Conservation (phyloP, 2,797 vertebrate species). For the Novumbra hubbsi region DNA sequence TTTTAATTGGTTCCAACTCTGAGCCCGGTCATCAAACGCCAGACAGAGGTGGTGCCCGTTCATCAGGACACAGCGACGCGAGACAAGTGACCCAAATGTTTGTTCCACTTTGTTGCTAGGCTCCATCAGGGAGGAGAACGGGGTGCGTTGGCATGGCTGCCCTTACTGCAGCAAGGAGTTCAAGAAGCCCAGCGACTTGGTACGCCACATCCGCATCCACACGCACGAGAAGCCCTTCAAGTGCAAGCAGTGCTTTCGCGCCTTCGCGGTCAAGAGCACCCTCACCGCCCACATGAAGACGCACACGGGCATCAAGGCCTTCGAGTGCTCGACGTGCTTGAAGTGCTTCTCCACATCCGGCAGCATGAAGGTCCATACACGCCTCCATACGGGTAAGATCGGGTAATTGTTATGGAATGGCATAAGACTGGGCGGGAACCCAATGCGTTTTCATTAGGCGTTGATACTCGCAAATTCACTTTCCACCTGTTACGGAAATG, state of each 20-base stretch:
- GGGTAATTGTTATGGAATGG: background rate
- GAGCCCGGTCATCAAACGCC: background rate
- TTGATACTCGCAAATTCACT: too few relatives aligned
- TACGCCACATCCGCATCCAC: conserved; percentile 97
- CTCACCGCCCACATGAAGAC: conserved; percentile 98
- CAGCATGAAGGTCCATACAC: conserved; percentile 98
- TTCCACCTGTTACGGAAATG: too few relatives aligned
- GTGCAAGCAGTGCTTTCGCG: conserved; percentile 97
- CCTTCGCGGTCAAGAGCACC: conserved; percentile 97
- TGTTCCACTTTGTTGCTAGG: conserved; percentile 64
- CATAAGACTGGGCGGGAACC: background rate
- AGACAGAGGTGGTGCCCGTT: background rate
- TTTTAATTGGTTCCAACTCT: background rate
- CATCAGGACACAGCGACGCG: background rate
- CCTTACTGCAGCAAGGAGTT: conserved; percentile 97
- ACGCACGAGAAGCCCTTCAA: conserved; percentile 99
- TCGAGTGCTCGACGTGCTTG: conserved; percentile 93
- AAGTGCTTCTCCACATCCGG: conserved; percentile 99
- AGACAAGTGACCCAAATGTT: background rate
- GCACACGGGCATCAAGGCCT: conserved; percentile 95
- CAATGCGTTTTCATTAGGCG: too few relatives aligned
- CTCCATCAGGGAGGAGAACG: conserved; percentile 92
- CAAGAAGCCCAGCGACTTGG: conserved; percentile 96
- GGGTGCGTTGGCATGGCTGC: conserved; percentile 95
- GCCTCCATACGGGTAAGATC: conserved; percentile 91